A percentile compares a stretch with the other conserved stretches of the same genome.
These are phyloP conservation scores for Drosophila miranda DNA, from an alignment of 1,140 invertebrate species.

Conservation along the genomic window DNA sequence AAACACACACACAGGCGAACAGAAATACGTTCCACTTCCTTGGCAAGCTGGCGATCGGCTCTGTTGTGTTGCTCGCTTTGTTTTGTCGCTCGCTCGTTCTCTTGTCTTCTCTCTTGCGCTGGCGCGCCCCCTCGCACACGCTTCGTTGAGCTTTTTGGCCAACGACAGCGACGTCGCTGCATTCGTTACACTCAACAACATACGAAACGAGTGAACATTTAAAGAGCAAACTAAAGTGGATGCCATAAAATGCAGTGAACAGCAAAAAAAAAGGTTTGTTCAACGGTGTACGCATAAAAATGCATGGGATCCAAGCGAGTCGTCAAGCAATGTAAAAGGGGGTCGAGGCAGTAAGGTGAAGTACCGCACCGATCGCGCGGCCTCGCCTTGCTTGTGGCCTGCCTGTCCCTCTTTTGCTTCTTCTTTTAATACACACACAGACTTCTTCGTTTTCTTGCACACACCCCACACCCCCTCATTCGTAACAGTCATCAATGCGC, in stretches of 20 bases:
- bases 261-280: neutral
- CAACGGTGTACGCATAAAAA: constrained; percentile 1
- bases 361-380: constrained; percentile 5
- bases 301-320: neutral
- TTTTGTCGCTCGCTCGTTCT: constrained; percentile 6
- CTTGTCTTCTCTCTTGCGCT: constrained; percentile 6
- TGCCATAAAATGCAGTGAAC: no score
- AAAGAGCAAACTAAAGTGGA: neutral
- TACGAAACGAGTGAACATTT: neutral
- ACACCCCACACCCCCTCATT: constrained; percentile 16
- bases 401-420: no score
- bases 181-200: constrained; percentile 10
- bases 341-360: no score
- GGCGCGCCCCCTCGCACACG: constrained; percentile 28
- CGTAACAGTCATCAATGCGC: constrained; percentile 11
- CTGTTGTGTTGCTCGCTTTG: constrained; percentile 17
- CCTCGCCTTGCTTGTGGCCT: constrained; percentile 8
- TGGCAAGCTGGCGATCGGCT: constrained; percentile 29
- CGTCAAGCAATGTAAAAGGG: neutral
- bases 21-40: constrained; percentile 62
- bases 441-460: constrained; percentile 17
- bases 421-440: neutral
- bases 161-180: constrained; percentile 29
- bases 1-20: neutral
- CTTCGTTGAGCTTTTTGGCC: constrained; percentile 67